Base-by-base conservation (phyloP, 2,113 vertebrate genomes). In the Prolemur simus region DNA sequence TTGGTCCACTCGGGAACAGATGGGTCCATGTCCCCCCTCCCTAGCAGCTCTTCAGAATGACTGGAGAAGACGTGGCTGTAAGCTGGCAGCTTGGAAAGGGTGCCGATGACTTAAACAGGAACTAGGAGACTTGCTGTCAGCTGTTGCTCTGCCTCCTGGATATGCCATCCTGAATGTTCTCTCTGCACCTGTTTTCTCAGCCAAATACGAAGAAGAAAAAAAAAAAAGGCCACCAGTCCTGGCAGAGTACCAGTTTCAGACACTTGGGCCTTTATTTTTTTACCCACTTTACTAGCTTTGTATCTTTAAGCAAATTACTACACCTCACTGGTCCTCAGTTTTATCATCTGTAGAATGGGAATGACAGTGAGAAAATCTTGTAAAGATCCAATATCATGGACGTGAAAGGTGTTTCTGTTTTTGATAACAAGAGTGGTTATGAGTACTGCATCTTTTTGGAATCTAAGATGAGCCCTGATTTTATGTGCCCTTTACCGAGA, bases 321-420 rank as follows among this genome's bases (percentile, higher is more conserved):
- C 13, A 71, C 39, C 3, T 39, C 63, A 74, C 58, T 74, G 49
- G 47, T 73, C 27, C 73, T 96, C 87, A 23, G 37, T 95, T 94
- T 96, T 93, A 82, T 91, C 49, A 45, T 88, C 93, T 97, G 60
- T 54, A 82, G 56, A 92, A 94, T 86, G 69, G n/a, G 60, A 58
- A 68, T 45, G 29, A 83, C 49, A 86, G n/a, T 63, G 85, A 66
- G 23, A 66, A 20, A 95, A 84, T 42, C n/a, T 74, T 83, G 29
- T 89, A 60, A 71, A 84, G 63, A 76, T 54, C 76, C 39, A 82
- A 80, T n/a, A 52, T 85, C 60, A 66, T 77, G 23, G 52, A n/a
- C 9, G 2, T 47, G 81, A 95, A 47, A 89, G 83, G 18, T 63
- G 45, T 92, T 89, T 74, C 37, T 80, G 73, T 66, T 94, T 92